Evolutionary conservation across 2,888 invertebrate genomes (phyloP).

Genomic region (Apamea sordens): DNA sequence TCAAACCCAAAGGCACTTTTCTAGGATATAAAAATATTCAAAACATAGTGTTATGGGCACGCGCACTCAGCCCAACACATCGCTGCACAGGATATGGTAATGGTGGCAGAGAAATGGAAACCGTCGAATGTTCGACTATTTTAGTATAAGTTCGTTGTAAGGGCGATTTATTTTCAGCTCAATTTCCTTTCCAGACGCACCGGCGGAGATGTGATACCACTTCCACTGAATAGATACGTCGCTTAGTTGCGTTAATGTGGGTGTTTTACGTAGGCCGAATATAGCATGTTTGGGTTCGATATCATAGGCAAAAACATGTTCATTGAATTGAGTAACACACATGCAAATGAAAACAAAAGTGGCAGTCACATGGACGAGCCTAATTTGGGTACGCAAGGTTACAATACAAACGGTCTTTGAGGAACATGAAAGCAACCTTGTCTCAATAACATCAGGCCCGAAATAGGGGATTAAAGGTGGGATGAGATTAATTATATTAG

Average conservation of each 20-base stretch:
- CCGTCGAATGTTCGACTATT: conserved; percentile 85
- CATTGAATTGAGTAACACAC: conserved; percentile 67
- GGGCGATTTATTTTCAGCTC: conserved; percentile 89
- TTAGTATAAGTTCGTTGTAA: conserved; percentile 86
- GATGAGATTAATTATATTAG: conserved; percentile 82
- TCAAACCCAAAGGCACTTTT: conserved; percentile 27
- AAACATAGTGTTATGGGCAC: conserved; percentile 75
- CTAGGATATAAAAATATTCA: conserved; percentile 55
- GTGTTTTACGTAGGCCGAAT: conserved; percentile 65
- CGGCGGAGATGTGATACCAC: conserved; percentile 72
- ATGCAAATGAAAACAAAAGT: conserved; percentile 65
- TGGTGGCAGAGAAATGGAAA: conserved; percentile 86
- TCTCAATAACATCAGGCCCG: conserved; percentile 70
- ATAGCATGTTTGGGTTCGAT: conserved; percentile 52
- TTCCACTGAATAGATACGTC: conserved; percentile 70
- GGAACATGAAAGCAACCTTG: conserved; percentile 61
- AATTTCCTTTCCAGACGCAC: conserved; percentile 85
- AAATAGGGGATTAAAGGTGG: conserved; percentile 76
- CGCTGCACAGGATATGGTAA: conserved; percentile 88
- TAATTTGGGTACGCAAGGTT: conserved; percentile 48
- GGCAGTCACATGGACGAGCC: conserved; percentile 41
- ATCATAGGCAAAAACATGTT: conserved; percentile 58
- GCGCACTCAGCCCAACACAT: conserved; percentile 78
- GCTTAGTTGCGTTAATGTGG: conserved; percentile 70
- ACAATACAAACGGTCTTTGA: conserved; percentile 39